phyloP scores from a whole-genome alignment of 1,140 invertebrate species.

The Drosophila teissieri region DNA sequence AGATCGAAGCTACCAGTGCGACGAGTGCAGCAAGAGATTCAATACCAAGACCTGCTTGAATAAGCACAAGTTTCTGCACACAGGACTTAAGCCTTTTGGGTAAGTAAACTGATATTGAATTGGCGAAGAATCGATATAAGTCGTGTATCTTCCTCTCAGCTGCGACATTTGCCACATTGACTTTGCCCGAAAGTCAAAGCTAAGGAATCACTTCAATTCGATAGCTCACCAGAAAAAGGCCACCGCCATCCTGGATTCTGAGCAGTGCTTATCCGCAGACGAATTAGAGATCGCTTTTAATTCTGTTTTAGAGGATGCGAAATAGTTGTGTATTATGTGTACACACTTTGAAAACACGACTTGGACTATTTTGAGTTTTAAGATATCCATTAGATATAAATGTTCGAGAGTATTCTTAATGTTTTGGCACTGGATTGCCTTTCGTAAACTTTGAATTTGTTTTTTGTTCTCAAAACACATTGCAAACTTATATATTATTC shows the following conservation, averaged over 20 bases:
- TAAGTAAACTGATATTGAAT: conserved; percentile 1
- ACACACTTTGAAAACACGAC: neutral
- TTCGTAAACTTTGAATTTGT: too few relatives aligned
- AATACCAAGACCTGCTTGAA: conserved; percentile 33
- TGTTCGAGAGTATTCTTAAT: neutral
- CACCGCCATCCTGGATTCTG: neutral
- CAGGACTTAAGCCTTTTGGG: conserved; percentile 28
- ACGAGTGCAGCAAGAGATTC: conserved; percentile 23
- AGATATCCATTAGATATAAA: neutral
- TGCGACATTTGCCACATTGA: conserved; percentile 35
- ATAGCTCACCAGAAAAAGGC: conserved; percentile 19
- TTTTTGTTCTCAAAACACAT: too few relatives aligned
- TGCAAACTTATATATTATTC: too few relatives aligned
- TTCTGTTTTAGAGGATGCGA: neutral
- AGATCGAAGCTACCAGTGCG: conserved; percentile 16
- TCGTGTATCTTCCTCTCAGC: conserved; percentile 2
- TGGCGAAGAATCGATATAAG: neutral
- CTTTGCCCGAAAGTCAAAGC: conserved; percentile 9
- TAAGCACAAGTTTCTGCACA: conserved; percentile 35
- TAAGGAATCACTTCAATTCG: conserved; percentile 34
- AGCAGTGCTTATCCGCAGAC: neutral
- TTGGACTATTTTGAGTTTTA: neutral
- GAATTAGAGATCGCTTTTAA: neutral
- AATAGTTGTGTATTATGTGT: too few relatives aligned
- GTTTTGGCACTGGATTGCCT: neutral